Percentiles rank a stretch among this genome's conserved stretches.
These are phyloP conservation scores for Ectemnius continuus DNA, from an alignment of 2,888 invertebrate genomes.

Conservation along the genomic window DNA sequence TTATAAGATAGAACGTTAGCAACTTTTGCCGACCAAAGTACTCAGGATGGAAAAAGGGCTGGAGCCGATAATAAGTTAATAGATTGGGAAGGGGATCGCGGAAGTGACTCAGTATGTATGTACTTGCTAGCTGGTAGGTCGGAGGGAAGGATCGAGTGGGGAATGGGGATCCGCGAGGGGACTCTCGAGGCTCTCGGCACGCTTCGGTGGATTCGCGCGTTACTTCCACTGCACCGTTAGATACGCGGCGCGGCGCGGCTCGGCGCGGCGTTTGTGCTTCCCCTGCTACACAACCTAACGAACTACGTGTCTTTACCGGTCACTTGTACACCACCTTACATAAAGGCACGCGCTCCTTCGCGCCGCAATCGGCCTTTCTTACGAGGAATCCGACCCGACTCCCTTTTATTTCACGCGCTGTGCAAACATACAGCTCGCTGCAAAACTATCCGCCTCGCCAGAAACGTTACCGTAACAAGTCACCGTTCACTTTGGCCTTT, in stretches of 20 bases:
- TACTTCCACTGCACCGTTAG: too few relatives aligned
- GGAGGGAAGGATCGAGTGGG: slow-evolving; percentile 10
- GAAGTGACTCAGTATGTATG: slow-evolving; percentile 23
- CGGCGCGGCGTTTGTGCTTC: too few relatives aligned
- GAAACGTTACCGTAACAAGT: too few relatives aligned
- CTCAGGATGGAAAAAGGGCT: too few relatives aligned
- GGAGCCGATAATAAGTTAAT: too few relatives aligned
- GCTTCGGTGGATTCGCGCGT: slow-evolving; percentile 56
- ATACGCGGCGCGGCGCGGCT: slow-evolving; percentile 9
- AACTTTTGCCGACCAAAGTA: too few relatives aligned
- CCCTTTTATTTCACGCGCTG: too few relatives aligned
- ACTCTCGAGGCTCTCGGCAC: slow-evolving; percentile 39
- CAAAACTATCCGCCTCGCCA: too few relatives aligned
- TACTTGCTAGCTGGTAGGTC: slow-evolving; percentile 12
- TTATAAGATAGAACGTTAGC: too few relatives aligned
- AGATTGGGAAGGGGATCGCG: slow-evolving; percentile 1
- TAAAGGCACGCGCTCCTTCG: slow-evolving; percentile 1
- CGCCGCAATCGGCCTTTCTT: neutral
- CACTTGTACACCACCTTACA: slow-evolving; percentile 13
- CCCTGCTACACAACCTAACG: slow-evolving; percentile 1
- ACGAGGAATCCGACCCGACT: too few relatives aligned
- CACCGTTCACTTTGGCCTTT: too few relatives aligned
- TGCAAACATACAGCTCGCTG: too few relatives aligned
- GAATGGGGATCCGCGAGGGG: slow-evolving; percentile 36
- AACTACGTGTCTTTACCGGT: slow-evolving; percentile 21